A percentile compares a stretch with the other conserved stretches of the same genome.
Evolutionary conservation across 2,113 vertebrate genomes (phyloP).

Genomic region (Lipophrys pholis): DNA sequence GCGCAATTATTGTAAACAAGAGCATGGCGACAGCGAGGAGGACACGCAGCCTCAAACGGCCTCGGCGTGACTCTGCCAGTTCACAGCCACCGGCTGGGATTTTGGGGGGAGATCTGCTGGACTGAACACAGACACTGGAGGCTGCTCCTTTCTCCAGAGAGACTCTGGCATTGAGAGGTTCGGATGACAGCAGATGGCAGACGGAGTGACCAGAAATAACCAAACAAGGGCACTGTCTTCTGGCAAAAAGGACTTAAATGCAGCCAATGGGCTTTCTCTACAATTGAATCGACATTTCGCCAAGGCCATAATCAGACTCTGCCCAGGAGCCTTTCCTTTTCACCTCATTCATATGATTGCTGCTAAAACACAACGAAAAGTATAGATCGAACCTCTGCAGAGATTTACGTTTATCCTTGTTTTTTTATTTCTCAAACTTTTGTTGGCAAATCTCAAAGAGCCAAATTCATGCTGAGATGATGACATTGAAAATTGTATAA

Average conservation of each 20-base stretch:
- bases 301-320: background rate
- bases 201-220: slow-evolving; percentile 3
- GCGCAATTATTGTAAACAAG: slow-evolving; percentile 37
- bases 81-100: slow-evolving; percentile 4
- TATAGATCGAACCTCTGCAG: background rate
- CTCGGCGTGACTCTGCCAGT: slow-evolving; percentile 1
- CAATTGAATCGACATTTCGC: background rate
- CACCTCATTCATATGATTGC: background rate
- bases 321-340: background rate
- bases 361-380: background rate
- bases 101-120: slow-evolving; percentile 25
- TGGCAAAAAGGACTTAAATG: background rate
- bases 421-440: too few relatives aligned
- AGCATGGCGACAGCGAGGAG: background rate
- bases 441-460: too few relatives aligned
- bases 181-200: background rate
- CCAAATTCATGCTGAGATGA: too few relatives aligned
- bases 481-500: too few relatives aligned
- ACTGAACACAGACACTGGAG: background rate
- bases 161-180: background rate
- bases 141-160: slow-evolving; percentile 20
- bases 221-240: background rate
- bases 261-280: background rate
- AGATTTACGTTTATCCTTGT: too few relatives aligned
- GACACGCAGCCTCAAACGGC: slow-evolving; percentile 4